Evolutionary conservation across 2,113 vertebrate genomes (phyloP).

Genomic region (Sylvia atricapilla): DNA sequence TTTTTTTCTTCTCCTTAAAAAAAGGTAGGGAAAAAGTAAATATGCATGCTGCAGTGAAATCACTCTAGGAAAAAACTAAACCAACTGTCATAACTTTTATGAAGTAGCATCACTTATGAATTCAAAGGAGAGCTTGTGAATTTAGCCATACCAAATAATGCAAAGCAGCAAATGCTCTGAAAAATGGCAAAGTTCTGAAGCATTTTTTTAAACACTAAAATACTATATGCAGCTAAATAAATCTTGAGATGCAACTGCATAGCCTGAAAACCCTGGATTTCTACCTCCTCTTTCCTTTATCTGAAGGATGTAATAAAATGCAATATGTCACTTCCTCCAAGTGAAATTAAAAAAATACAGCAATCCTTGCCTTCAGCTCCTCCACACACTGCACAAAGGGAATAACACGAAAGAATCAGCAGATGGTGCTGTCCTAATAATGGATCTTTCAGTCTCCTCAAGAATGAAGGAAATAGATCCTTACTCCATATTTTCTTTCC

Average conservation of each 20-base stretch:
- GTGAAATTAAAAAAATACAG: not conserved
- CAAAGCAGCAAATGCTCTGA: not conserved
- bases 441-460: not conserved
- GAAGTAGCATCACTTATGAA: not conserved
- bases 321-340: not conserved
- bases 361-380: not conserved
- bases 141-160: not conserved
- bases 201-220: not conserved
- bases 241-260: not conserved
- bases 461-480: not conserved
- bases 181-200: not conserved
- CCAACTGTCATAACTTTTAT: not conserved
- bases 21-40: not conserved
- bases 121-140: not conserved
- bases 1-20: not conserved
- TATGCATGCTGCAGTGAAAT: not conserved
- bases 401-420: slow-evolving; percentile 11
- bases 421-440: slow-evolving; percentile 60
- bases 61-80: not conserved
- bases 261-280: not conserved
- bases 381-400: not conserved
- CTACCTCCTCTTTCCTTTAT: not conserved
- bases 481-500: not conserved
- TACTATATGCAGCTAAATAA: not conserved
- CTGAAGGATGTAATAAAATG: not conserved